Evolutionary conservation across 2,888 invertebrate species (phyloP).

Genomic region (Lycophotia porphyrea): DNA sequence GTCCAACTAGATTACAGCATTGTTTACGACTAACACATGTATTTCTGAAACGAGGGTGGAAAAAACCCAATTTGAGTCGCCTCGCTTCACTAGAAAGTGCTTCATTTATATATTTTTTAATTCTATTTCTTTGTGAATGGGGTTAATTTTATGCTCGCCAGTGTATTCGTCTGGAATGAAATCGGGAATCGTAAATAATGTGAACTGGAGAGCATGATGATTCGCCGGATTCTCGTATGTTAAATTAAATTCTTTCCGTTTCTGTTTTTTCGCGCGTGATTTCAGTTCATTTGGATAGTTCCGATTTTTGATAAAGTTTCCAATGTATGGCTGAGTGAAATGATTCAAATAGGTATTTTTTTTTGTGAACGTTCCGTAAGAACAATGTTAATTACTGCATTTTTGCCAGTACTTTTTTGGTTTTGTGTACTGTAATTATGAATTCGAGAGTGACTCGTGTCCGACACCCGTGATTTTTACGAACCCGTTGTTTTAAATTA

Average conservation of each 20-base stretch:
- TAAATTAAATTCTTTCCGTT: constrained; percentile 57
- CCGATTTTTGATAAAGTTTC: constrained; percentile 23
- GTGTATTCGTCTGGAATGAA: constrained; percentile 65
- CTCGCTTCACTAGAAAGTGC: constrained; percentile 61
- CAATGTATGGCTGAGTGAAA: constrained; percentile 23
- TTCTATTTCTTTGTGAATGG: constrained; percentile 76
- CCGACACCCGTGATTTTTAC: neutral
- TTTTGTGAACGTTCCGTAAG: neutral
- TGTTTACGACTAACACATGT: constrained; percentile 77
- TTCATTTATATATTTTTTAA: constrained; percentile 71
- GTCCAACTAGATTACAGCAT: constrained; percentile 77
- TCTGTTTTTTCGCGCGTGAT: constrained; percentile 40
- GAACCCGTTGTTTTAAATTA: neutral
- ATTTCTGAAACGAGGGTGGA: constrained; percentile 63
- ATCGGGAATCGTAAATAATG: constrained; percentile 55
- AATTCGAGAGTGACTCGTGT: neutral
- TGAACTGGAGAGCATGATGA: constrained; percentile 55
- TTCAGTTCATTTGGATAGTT: constrained; percentile 44
- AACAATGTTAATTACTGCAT: neutral
- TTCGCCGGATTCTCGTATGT: constrained; percentile 32
- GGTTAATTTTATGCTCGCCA: constrained; percentile 74
- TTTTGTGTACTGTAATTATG: neutral
- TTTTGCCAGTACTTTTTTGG: neutral
- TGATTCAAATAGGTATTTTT: constrained; percentile 1
- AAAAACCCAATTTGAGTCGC: constrained; percentile 79